Percentiles rank a stretch among this genome's conserved stretches.
Evolutionary conservation across 2,888 invertebrate genomes (phyloP).

Genomic region (Andrena chrysosceles): DNA sequence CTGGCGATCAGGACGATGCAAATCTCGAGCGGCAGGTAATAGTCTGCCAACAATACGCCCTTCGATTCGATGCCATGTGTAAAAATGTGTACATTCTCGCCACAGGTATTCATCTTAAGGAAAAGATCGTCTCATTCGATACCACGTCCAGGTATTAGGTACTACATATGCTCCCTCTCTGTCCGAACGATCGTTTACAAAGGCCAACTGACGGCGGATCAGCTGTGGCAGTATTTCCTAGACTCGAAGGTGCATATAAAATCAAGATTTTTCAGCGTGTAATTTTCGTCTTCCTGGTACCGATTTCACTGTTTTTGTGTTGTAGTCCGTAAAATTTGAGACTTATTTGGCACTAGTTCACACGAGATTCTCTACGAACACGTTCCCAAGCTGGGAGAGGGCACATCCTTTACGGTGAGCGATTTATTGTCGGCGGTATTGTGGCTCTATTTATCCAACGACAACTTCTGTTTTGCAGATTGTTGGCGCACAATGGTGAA

Average conservation of each 20-base stretch:
- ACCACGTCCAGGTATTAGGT: constrained; percentile 93
- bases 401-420: constrained; percentile 97
- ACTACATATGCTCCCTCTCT: constrained; percentile 98
- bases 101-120: constrained; percentile 95
- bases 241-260: constrained; percentile 86
- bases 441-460: background rate
- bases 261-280: background rate
- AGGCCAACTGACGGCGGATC: constrained; percentile 98
- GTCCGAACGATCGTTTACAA: constrained; percentile 97
- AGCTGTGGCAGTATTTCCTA: constrained; percentile 92
- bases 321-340: constrained; percentile 93
- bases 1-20: constrained; percentile 87
- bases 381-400: constrained; percentile 99
- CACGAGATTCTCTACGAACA: constrained; percentile 99
- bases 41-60: no score
- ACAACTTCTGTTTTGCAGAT: constrained; percentile 85
- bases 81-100: background rate
- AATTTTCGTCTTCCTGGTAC: background rate
- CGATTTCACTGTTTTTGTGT: background rate
- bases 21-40: constrained; percentile 89
- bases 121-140: constrained; percentile 97
- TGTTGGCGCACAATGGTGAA: constrained; percentile 99
- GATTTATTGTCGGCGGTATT: no score
- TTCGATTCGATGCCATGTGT: background rate
- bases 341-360: constrained; percentile 98